Conservation (phyloP, 1,140 invertebrate species). For the Venustaconcha ellipsiformis region DNA sequence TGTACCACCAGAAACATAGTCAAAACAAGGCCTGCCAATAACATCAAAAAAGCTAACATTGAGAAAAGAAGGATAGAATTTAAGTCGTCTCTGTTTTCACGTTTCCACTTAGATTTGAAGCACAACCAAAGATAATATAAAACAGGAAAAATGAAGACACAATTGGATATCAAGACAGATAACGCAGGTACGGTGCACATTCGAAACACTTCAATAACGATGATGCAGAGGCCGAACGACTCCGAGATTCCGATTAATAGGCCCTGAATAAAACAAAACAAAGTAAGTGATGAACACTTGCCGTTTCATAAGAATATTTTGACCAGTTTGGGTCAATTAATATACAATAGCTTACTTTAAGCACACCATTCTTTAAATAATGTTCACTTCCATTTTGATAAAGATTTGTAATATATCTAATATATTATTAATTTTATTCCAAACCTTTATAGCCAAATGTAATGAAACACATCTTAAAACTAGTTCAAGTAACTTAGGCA, state of each 20-base stretch:
- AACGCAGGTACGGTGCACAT: not conserved
- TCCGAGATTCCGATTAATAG: conserved; percentile 26
- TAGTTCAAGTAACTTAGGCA: too few relatives aligned
- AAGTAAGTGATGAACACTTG: not conserved
- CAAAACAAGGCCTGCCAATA: conserved; percentile 2
- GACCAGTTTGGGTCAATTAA: not conserved
- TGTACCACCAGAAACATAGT: not conserved
- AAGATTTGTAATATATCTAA: not conserved
- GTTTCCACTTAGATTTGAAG: not conserved
- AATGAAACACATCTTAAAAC: too few relatives aligned
- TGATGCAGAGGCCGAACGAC: conserved; percentile 26
- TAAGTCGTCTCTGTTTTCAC: not conserved
- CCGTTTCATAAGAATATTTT: not conserved
- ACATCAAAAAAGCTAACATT: not conserved
- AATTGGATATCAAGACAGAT: conserved; percentile 13
- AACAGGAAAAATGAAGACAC: conserved; percentile 25
- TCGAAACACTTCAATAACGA: conserved; percentile 25
- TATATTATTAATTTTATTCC: not conserved
- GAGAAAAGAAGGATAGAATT: not conserved
- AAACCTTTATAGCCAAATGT: not conserved
- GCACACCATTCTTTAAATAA: not conserved
- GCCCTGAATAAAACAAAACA: conserved; percentile 28
- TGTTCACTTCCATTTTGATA: not conserved
- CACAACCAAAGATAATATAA: not conserved
- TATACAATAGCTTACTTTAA: not conserved